Evolutionary conservation across 2,888 invertebrate genomes (phyloP), one percentile per base, ranked within the genome.

Genomic region (Caenorhabditis imperialis): DNA sequence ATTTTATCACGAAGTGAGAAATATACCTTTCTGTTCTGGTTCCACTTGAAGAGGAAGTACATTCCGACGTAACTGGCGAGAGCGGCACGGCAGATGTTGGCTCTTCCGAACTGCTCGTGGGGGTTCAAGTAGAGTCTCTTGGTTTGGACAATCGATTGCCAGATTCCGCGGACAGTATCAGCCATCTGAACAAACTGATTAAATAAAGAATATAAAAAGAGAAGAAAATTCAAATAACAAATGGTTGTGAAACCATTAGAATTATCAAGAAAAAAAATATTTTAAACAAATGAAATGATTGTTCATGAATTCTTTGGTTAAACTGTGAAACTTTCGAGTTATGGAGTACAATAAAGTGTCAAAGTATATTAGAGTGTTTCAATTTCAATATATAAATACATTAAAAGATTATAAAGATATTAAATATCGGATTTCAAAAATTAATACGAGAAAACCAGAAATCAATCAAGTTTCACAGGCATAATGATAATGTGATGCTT

Each of bases 61-160:
- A 78, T 79, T 60, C 83, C 84, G 42, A 84, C 82, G 75, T 85
- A 85, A 60, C 84, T 84, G 70, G 74, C 77, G 27, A 85, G 78
- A 51, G 81, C 84, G 62, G 85, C 84, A 53, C 85, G 82, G 75
- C 81, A 82, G 79, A 85, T 85, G 75, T 85, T 85, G 58, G 83
- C 82, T 60, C 85, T 61, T 79, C 85, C 85, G 75, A 84, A 85
- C 62, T 85, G 84, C 80, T 85, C 85, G 53, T 85, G 85, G 38
- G 85, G 85, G 74, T 85, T 84, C 63, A 85, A 71, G 62, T 83
- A 85, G 25, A 79, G 47, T 60, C 83, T 74, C 72, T 80, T 80
- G 75, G 82, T 81, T 73, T 72, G 79, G 67, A 85, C 83, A 55
- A 85, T 72, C 23, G 79, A 76, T 75, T 84, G 80, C 81, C 82